Evolutionary conservation across 2,113 vertebrate species (phyloP).

Genomic region (Platichthys stellatus): DNA sequence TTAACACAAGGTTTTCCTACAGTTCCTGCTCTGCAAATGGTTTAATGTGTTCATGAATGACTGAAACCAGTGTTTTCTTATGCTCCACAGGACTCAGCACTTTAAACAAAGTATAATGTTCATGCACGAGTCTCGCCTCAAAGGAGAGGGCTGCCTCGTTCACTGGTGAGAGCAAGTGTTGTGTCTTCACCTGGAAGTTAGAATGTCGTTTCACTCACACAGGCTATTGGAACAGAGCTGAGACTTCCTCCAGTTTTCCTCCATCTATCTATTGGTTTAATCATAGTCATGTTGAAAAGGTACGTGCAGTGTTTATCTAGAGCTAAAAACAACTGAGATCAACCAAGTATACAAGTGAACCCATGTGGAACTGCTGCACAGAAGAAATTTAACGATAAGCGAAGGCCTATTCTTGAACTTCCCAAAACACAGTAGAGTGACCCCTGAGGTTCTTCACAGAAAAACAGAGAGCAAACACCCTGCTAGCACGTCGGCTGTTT

Average conservation of each 20-base stretch:
- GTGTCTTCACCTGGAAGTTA: neutral
- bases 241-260: neutral
- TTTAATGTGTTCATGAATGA: slow-evolving; percentile 8
- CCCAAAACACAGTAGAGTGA: slow-evolving; percentile 68
- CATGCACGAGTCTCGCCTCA: slow-evolving; percentile 93
- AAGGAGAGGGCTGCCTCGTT: slow-evolving; percentile 91
- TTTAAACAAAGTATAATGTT: slow-evolving; percentile 95
- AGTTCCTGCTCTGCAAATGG: neutral
- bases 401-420: slow-evolving; percentile 74
- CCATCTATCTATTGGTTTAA: neutral
- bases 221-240: neutral
- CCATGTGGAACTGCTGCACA: slow-evolving; percentile 54
- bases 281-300: neutral
- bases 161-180: slow-evolving; percentile 87
- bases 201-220: neutral
- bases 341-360: slow-evolving; percentile 21
- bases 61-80: slow-evolving; percentile 5
- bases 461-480: slow-evolving; percentile 45
- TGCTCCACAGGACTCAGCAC: slow-evolving; percentile 86
- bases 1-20: too few relatives aligned
- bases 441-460: slow-evolving; percentile 50
- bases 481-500: slow-evolving; percentile 26
- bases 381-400: slow-evolving; percentile 65
- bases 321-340: slow-evolving; percentile 5
- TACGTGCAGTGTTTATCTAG: slow-evolving; percentile 5